Base-by-base conservation (phyloP, 2,113 vertebrate genomes). In the Leptobrachium leishanense region DNA sequence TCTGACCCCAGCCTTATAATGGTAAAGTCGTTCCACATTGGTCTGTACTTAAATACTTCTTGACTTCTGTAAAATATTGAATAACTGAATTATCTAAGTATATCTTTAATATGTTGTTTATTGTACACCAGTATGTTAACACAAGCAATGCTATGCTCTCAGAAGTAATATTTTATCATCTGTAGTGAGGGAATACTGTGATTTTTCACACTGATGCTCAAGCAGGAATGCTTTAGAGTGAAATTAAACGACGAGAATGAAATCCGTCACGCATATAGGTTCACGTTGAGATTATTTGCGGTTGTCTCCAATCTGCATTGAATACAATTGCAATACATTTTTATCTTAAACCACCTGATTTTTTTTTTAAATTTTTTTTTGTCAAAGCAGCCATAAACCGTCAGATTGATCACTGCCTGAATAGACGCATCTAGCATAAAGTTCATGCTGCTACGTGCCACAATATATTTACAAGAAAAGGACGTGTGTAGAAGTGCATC, bases 311-410 rank as follows among this genome's bases (percentile, higher is more conserved):
- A 68, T 81, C 72, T 74, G 69, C 71, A 74, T 62, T 68, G 78
- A 81, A 68, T 81, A 63, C 72, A 68, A 81, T 81, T 74, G 74
- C 78, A 81, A 63, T 81, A 68, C 78, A 74, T 81, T 81, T 31
- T 81, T 81, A 68, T 81, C 62, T 81, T 81, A 81, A 50, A 50
- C 64, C 43, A n/a, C 42, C 53, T 80, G 78, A 80, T 80, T 80
- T 80, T 74, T 80, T 31, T 31, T n/a, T n/a, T n/a, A n/a, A n/a
- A n/a, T 31, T 31, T 31, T 31, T 80, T 68, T 62, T 57, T 43
- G 57, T 80, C 73, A 68, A 80, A 68, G 65, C 44, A 50, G 10
- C 65, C 53, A 80, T 80, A 80, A 80, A 80, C 53, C 20, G 20
- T 74, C 72, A 59, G 72, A 80, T 80, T 64, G 74, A 80, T 79